Evolutionary conservation across 2,888 invertebrate species (phyloP), one percentile per base, ranked within the genome.

Genomic region (Yponomeuta malinellus): DNA sequence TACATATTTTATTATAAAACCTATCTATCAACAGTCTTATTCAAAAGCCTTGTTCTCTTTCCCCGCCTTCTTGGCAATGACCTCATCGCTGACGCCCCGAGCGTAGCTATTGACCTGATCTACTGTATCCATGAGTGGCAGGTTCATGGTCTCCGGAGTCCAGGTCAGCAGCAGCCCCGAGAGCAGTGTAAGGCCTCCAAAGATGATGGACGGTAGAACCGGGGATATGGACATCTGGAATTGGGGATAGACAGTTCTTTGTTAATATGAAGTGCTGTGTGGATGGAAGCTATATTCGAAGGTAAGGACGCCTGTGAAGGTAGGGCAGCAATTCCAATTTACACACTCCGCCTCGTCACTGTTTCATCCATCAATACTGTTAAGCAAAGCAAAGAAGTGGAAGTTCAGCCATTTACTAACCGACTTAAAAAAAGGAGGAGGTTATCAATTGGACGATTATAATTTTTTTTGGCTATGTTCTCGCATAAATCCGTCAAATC

Each of bases 181-280:
- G 4, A 83, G 70, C 6, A 87, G 71, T 0, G 92, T 82, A 15
- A 87, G 81, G 2, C 78, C 79, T 0, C 89, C 89, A 75, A 93
- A 93, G 48, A 89, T 81, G 52, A 90, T 76, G 1, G 88, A 76
- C 0, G 93, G 93, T 0, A 93, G 78, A 0, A 83, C 76, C 64
- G 79, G 78, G 12, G 86, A 90, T 29, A 90, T 75, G 6, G 84
- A 81, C 37, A 87, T 83, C 93, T 93, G 84, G 68, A 83, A 85
- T n/a, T 23, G 15, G 10, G 43, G 9, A 15, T 15, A 59, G 52
- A 59, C 15, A 59, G 12, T 3, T 12, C 2, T 4, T 52, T 59
- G 8, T 59, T 59, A 15, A 59, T 12, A 10, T 52, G 52, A 52
- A 12, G 12, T 12, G 2, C 52, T 52, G 33, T 4, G 5, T 52